Base-by-base conservation (phyloP, 30 jellyfish, hydroid and myxozoan genomes). In the Sanderia malayensis region DNA sequence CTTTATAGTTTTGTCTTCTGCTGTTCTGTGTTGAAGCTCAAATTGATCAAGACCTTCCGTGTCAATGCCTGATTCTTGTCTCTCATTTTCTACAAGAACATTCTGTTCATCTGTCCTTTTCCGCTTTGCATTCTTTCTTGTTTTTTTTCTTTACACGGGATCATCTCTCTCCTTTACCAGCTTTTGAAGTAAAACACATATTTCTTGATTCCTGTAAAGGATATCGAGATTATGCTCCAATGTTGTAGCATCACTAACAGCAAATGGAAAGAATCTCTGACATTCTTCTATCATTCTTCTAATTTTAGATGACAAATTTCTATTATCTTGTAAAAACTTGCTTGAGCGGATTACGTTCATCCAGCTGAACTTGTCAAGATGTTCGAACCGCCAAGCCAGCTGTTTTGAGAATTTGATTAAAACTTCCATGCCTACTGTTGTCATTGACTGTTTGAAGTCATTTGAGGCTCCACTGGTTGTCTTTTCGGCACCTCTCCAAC, bases 191-290 rank as follows among this genome's bases (percentile, higher is more conserved):
- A 72, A 45, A 10, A 72, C 25, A 0, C 19, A 31, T 72, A 72
- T 72, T 52, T 72, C 75, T 13, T 44, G 29, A 31, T 57, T 47
- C 60, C 32, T 58, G 24, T 53, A 70, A 17, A 70, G 19, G 30
- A 70, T 24, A 27, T 74, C 59, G 17, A 74, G 31, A 31, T 61
- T 29, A 41, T 30, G 62, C 73, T 74, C 69, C 4, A 62, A 23
- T 24, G 86, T 52, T 1, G 23, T 37, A 7, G 25, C 22, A 69
- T 74, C 79, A 20, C 28, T 41, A 44, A 45, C 86, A 11, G 58
- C 79, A 37, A 74, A 74, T 17, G 86, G 86, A 27, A 58, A 74
- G 44, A 19, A 60, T n/a, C n/a, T n/a, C n/a, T n/a, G n/a, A n/a
- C 70, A 2, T 74, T 27, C n/a, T n/a, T n/a, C n/a, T n/a, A n/a